phyloP scores from a whole-genome alignment of 1,140 invertebrate genomes.

The Meloidogyne hapla region DNA sequence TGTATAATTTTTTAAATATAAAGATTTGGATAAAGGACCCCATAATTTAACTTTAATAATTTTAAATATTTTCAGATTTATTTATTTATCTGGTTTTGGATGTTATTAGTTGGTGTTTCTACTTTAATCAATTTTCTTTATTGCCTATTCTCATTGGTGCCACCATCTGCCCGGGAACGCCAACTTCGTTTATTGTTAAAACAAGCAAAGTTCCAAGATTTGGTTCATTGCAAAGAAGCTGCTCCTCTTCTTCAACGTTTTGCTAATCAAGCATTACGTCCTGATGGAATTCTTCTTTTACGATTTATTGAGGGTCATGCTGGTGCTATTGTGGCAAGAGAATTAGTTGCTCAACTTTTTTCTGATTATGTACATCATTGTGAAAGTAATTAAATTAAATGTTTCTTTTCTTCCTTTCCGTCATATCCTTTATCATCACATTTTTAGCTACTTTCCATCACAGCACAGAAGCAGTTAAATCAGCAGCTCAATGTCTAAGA shows the following conservation, averaged over 20 bases:
- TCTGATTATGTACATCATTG: constrained; percentile 34
- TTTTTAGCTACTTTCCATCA: neutral
- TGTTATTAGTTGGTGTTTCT: constrained; percentile 55
- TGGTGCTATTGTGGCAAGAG: constrained; percentile 61
- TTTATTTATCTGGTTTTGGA: constrained; percentile 62
- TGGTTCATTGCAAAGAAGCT: constrained; percentile 27
- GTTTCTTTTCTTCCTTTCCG: too few relatives aligned
- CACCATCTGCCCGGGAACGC: constrained; percentile 33
- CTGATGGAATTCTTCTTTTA: constrained; percentile 58
- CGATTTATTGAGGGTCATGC: constrained; percentile 63
- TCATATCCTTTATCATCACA: too few relatives aligned
- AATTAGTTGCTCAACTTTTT: constrained; percentile 49
- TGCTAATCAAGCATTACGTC: constrained; percentile 50
- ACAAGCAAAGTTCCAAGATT: constrained; percentile 36
- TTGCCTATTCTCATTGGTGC: constrained; percentile 40
- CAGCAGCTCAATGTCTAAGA: constrained; percentile 10
- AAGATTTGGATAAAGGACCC: too few relatives aligned
- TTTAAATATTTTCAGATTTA: constrained; percentile 59
- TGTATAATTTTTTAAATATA: constrained; percentile 59
- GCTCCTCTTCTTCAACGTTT: constrained; percentile 43
- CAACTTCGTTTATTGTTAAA: constrained; percentile 40
- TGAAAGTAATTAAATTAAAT: constrained; percentile 16
- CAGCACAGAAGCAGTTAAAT: constrained; percentile 19
- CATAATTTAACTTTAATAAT: constrained; percentile 19
- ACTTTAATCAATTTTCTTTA: constrained; percentile 62